Percentiles rank a stretch among this genome's conserved stretches.
Conservation (phyloP, 2,888 invertebrate species). For the Ecdyonurus torrentis region DNA sequence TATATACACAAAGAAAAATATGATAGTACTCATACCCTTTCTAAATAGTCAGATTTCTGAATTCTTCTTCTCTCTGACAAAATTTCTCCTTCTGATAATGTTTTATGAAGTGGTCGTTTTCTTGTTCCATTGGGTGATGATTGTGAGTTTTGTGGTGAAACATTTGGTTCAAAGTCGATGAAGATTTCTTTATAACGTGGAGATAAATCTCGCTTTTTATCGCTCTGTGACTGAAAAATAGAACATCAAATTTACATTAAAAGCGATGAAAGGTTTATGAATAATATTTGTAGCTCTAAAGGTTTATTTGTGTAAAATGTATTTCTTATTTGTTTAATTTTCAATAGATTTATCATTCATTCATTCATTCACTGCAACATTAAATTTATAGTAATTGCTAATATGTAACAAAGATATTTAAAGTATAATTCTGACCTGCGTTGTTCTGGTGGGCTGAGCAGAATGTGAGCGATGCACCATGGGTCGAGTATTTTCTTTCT, state of each 20-base stretch:
- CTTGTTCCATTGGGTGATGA: conserved; percentile 11
- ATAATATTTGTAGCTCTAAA: no score
- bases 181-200: conserved; percentile 51
- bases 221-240: no score
- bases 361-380: no score
- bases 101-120: conserved; percentile 41
- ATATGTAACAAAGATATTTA: no score
- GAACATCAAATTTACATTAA: no score
- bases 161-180: conserved; percentile 71
- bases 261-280: no score
- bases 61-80: conserved; percentile 32
- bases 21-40: neutral
- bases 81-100: conserved; percentile 67
- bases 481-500: neutral
- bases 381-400: no score
- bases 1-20: no score
- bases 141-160: conserved; percentile 41
- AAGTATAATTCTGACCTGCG: conserved; percentile 17
- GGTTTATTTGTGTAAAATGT: no score
- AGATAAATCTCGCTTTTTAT: neutral
- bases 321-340: no score
- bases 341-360: no score
- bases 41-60: neutral
- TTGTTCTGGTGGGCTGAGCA: conserved; percentile 62
- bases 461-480: conserved; percentile 68